Conservation (phyloP, 2,113 vertebrate species). For the Anarhynchus alexandrinus region DNA sequence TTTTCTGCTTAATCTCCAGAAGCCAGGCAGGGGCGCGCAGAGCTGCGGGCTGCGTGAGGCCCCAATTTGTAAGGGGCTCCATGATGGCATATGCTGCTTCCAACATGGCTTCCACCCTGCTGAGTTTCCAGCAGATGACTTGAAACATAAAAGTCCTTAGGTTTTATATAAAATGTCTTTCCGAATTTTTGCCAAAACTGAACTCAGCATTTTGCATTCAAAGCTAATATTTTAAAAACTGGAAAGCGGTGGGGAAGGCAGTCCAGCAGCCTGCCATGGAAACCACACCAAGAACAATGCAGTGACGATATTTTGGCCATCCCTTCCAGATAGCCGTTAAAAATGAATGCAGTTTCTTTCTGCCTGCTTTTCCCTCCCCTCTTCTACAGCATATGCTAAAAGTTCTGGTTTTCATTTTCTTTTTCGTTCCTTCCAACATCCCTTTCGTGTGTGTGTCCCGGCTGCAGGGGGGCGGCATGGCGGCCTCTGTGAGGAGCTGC, state of each 20-base stretch:
- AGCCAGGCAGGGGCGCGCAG: fast-evolving
- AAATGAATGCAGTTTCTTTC: neutral
- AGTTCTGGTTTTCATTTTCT: neutral
- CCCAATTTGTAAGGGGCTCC: neutral
- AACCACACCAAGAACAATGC: neutral
- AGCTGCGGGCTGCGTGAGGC: neutral
- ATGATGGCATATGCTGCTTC: fast-evolving
- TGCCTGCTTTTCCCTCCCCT: neutral
- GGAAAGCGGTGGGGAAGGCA: neutral
- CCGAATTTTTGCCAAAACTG: constrained; percentile 4
- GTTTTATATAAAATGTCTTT: constrained; percentile 26
- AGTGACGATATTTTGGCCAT: neutral
- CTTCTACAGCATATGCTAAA: neutral
- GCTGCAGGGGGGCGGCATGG: no score
- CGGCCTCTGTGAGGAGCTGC: fast-evolving
- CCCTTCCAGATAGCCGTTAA: neutral
- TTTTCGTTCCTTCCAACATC: neutral
- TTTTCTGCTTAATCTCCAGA: neutral
- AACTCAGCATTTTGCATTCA: neutral
- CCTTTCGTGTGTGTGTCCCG: neutral
- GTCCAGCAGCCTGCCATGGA: neutral
- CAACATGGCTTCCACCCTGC: neutral
- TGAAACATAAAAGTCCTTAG: constrained; percentile 15
- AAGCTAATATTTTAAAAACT: constrained; percentile 44
- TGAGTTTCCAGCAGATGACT: neutral